phyloP scores from a whole-genome alignment of 2,888 invertebrate species.

The Aquatica leii region DNA sequence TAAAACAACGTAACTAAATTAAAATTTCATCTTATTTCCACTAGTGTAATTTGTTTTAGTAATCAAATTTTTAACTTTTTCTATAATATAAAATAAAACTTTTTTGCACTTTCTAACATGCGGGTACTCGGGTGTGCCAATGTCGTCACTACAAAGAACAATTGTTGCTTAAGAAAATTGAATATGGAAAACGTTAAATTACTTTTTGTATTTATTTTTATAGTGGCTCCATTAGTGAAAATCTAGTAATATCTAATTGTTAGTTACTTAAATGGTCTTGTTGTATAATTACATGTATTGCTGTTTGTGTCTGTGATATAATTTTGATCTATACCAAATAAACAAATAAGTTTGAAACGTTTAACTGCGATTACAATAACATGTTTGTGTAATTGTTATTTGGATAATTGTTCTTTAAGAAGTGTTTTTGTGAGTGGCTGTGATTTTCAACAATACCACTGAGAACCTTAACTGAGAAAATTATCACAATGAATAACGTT shows the following conservation, averaged over 20 bases:
- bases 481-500: conserved; percentile 21
- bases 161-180: not conserved
- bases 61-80: not conserved
- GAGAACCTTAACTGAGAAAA: conserved; percentile 13
- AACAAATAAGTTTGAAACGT: not conserved
- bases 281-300: not conserved
- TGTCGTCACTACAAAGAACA: not conserved
- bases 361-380: not conserved
- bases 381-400: conserved; percentile 22
- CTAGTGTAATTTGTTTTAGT: conserved; percentile 3
- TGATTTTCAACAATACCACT: conserved; percentile 12
- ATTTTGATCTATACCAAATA: not conserved
- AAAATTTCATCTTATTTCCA: conserved; percentile 4
- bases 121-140: conserved; percentile 23
- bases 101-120: conserved; percentile 15
- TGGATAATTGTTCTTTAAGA: conserved; percentile 26
- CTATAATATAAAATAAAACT: not conserved
- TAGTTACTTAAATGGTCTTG: too few species aligned
- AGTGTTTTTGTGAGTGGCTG: conserved; percentile 28
- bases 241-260: not conserved
- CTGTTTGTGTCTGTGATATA: conserved; percentile 1
- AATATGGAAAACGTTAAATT: conserved; percentile 2
- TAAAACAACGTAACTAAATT: conserved; percentile 8
- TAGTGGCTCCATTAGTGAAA: not conserved
- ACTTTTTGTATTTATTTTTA: not conserved